Evolutionary conservation across 2,888 invertebrate genomes (phyloP).

Genomic region (Entomobrya proxima): DNA sequence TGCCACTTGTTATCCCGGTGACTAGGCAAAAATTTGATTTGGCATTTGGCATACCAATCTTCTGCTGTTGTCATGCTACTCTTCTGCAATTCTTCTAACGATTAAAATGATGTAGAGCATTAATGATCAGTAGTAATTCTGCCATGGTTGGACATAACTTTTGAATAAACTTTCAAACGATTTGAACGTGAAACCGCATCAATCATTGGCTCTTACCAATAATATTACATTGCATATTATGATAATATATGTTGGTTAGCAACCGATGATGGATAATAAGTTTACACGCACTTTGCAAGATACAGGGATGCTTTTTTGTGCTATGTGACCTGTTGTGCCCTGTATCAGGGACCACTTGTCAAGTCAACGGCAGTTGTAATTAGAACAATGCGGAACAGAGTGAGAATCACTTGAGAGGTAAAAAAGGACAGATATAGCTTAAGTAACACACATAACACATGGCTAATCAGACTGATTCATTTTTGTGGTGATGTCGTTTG

Average conservation of each 20-base stretch:
- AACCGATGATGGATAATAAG: not conserved
- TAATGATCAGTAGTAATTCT: not conserved
- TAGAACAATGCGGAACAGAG: not conserved
- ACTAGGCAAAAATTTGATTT: not conserved
- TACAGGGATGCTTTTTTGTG: not conserved
- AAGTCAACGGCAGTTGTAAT: not conserved
- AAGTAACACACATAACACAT: conserved; percentile 5
- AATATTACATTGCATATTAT: not conserved
- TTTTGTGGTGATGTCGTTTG: conserved; percentile 19
- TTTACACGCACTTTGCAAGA: not conserved
- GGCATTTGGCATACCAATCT: not conserved
- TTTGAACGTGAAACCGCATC: not conserved
- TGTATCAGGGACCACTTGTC: conserved; percentile 17
- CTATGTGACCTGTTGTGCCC: conserved; percentile 23
- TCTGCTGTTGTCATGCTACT: not conserved
- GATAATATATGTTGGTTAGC: not conserved
- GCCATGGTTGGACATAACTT: not conserved
- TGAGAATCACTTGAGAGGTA: not conserved
- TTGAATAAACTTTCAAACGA: not conserved
- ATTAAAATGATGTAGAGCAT: not conserved
- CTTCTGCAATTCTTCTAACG: not conserved
- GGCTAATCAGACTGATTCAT: not conserved
- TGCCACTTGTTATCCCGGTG: not conserved
- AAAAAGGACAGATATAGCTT: conserved; percentile 15
- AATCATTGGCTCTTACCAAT: not conserved